These are phyloP conservation scores for Micrasema longulum DNA, from an alignment of 1,140 invertebrate genomes.

Conservation along the genomic window DNA sequence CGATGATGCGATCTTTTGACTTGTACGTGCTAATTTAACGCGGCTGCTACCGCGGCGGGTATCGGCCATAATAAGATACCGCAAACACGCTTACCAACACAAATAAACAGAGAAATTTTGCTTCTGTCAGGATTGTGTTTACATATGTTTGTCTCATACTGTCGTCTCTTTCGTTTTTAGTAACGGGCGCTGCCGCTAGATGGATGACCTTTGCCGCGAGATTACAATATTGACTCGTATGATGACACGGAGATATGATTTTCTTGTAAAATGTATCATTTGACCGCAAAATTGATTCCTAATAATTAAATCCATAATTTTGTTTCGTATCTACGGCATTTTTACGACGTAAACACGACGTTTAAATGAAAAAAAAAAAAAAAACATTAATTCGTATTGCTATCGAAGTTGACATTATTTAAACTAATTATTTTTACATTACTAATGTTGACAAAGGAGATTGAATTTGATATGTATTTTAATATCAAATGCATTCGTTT, in stretches of 20 bases:
- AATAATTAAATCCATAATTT: neutral
- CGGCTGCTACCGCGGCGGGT: neutral
- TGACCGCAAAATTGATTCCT: neutral
- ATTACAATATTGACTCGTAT: constrained; percentile 21
- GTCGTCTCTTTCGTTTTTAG: constrained; percentile 60
- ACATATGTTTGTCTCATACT: constrained; percentile 52
- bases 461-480: neutral
- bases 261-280: constrained; percentile 3
- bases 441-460: neutral
- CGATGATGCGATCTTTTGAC: constrained; percentile 49
- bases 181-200: constrained; percentile 58
- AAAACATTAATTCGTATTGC: neutral
- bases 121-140: constrained; percentile 38
- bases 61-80: constrained; percentile 46
- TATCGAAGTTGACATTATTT: neutral
- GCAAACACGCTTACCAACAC: constrained; percentile 68
- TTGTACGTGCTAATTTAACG: constrained; percentile 51
- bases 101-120: constrained; percentile 63
- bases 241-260: neutral
- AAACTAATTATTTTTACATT: neutral
- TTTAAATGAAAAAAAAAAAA: neutral
- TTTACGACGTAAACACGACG: neutral
- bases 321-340: neutral
- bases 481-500: neutral
- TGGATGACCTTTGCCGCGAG: constrained; percentile 57